Evolutionary conservation across 92 coral and sea anemone species (phyloP), one percentile per base, ranked within the genome.

Genomic region (Siderastrea radians): DNA sequence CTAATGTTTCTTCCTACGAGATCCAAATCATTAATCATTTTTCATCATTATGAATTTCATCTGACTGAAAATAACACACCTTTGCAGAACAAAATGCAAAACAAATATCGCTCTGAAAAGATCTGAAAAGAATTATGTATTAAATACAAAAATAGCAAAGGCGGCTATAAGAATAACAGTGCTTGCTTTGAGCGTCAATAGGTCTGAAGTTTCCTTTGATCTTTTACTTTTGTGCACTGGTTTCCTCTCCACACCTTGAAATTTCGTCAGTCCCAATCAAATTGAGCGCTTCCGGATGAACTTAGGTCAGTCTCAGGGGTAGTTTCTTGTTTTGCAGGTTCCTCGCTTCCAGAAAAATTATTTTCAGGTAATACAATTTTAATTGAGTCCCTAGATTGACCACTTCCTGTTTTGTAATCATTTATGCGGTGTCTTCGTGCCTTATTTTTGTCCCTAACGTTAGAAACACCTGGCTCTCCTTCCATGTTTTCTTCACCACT

Each of bases 211-310:
- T 55, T 55, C 12, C 61, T 55, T 2, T 55, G 8, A 0, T 55
- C 61, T 11, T 55, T 55, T 55, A 7, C 10, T 55, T 55, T 55
- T 55, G 6, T 68, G 14, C 52, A 1, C 11, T 5, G 49, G 46
- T 11, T 63, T 62, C 47, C 46, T 61, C 82, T 16, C 55, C 54
- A 61, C 69, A 47, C 85, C 68, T 45, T 51, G 57, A 13, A 55
- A 81, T 48, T 13, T 16, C 19, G 77, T 11, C 4, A 80, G 52
- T 46, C 68, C 7, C 38, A 3, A 44, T 13, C 44, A 52, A 50
- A 54, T 38, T 81, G 86, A 17, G 50, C 77, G 38, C 77, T 69
- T 55, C 77, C 86, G 70, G 77, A 81, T 69, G 75, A 68, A 19
- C 86, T 17, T 12, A 13, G 10, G 14, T 38, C 68, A 44, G n/a